These are phyloP conservation scores for Aporophyla lueneburgensis DNA, from an alignment of 2,888 invertebrate genomes.

Conservation along the genomic window DNA sequence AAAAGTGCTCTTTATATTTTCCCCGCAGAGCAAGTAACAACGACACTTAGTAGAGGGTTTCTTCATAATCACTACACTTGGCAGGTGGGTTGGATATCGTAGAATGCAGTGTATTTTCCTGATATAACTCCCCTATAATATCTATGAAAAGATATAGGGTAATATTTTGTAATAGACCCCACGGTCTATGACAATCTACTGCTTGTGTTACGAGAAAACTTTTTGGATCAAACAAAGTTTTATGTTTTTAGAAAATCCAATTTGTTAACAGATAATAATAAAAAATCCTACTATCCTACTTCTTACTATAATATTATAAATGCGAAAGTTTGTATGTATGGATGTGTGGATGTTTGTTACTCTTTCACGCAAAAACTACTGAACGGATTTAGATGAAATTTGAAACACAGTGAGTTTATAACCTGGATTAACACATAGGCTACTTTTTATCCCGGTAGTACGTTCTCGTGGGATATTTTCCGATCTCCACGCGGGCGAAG, in stretches of 20 bases:
- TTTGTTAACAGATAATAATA: background rate
- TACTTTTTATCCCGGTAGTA: too few relatives aligned
- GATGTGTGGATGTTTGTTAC: too few relatives aligned
- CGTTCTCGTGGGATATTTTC: too few relatives aligned
- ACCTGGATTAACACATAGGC: too few relatives aligned
- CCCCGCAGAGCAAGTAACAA: background rate
- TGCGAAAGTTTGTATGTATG: too few relatives aligned
- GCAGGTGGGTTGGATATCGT: conserved; percentile 12
- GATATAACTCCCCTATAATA: conserved; percentile 12
- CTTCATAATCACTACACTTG: background rate
- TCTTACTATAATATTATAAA: too few relatives aligned
- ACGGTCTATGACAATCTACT: background rate
- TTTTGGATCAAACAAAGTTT: background rate
- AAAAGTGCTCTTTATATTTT: conserved; percentile 13
- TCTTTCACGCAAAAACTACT: too few relatives aligned
- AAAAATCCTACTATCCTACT: too few relatives aligned
- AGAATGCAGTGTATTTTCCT: conserved; percentile 2
- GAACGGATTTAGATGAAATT: too few relatives aligned
- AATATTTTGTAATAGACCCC: background rate
- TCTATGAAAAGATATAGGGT: background rate
- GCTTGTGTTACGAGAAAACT: background rate
- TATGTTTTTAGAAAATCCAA: background rate
- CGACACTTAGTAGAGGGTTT: conserved; percentile 1
- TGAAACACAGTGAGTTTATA: too few relatives aligned
- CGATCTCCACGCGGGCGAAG: too few relatives aligned